A percentile compares a stretch with the other conserved stretches of the same genome.
These are phyloP conservation scores for Drosophila rubida DNA, from an alignment of 2,888 invertebrate species.

Conservation along the genomic window DNA sequence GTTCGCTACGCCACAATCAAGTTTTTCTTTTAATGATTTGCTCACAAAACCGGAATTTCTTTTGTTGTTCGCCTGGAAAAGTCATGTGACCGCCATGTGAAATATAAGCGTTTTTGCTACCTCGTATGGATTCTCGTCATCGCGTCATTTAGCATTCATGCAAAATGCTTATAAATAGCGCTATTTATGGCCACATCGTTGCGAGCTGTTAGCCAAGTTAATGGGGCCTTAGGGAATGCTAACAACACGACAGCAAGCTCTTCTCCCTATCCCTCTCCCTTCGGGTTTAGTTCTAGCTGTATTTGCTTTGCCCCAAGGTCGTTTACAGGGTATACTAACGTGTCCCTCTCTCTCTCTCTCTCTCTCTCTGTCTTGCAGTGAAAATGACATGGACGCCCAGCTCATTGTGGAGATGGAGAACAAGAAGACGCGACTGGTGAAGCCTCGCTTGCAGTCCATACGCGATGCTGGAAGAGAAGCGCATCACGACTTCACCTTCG, in stretches of 20 bases:
- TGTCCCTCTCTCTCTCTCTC: neutral
- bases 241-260: slow-evolving; percentile 16
- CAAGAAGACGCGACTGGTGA: slow-evolving; percentile 91
- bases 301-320: slow-evolving; percentile 37
- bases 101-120: neutral
- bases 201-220: slow-evolving; percentile 22
- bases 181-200: slow-evolving; percentile 36
- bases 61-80: slow-evolving; percentile 26
- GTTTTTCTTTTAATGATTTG: slow-evolving; percentile 44
- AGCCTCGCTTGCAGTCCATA: slow-evolving; percentile 87
- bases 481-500: slow-evolving; percentile 94
- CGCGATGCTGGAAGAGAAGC: slow-evolving; percentile 86
- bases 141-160: slow-evolving; percentile 46
- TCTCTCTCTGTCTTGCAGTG: slow-evolving; percentile 86
- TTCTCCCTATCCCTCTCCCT: neutral
- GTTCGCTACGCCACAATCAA: slow-evolving; percentile 54
- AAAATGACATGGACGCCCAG: slow-evolving; percentile 92
- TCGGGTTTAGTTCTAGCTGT: slow-evolving; percentile 5
- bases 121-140: slow-evolving; percentile 14
- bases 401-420: slow-evolving; percentile 94
- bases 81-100: slow-evolving; percentile 27
- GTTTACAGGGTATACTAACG: slow-evolving; percentile 20
- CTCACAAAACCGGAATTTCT: slow-evolving; percentile 62
- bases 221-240: slow-evolving; percentile 22
- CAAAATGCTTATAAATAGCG: slow-evolving; percentile 50